Evolutionary conservation across 2,888 invertebrate genomes (phyloP).

Genomic region (Leistus spinibarbis): DNA sequence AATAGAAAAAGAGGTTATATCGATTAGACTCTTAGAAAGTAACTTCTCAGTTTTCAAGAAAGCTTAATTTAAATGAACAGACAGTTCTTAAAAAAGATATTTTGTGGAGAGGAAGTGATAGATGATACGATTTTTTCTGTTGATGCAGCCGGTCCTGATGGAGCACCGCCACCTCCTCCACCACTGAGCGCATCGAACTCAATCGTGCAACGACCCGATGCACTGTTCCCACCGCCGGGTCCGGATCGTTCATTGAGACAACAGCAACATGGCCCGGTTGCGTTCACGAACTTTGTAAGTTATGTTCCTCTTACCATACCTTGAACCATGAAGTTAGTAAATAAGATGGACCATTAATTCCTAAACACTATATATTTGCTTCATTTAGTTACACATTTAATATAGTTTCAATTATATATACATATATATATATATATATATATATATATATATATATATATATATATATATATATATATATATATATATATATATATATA

Average conservation of each 20-base stretch:
- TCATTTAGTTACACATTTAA: neutral
- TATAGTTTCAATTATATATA: no score
- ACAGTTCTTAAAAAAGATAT: neutral
- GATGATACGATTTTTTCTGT: neutral
- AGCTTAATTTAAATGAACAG: neutral
- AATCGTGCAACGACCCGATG: conserved; percentile 53
- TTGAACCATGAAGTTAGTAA: neutral
- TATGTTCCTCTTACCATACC: neutral
- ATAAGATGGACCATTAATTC: neutral
- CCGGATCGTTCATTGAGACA: conserved; percentile 46
- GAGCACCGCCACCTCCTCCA: conserved; percentile 26
- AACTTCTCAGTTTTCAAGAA: no score
- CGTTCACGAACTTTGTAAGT: conserved; percentile 47
- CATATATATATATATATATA: no score
- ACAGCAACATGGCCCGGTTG: conserved; percentile 21
- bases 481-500: no score
- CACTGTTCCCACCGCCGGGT: conserved; percentile 52
- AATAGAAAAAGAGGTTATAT: no score
- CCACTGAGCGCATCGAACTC: conserved; percentile 44
- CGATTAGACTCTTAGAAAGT: no score
- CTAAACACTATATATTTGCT: neutral
- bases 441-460: no score
- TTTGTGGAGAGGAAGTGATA: neutral
- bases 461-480: no score
- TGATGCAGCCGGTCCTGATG: conserved; percentile 50